These are phyloP conservation scores for Leistus spinibarbis DNA, from an alignment of 2,888 invertebrate genomes.

Conservation along the genomic window DNA sequence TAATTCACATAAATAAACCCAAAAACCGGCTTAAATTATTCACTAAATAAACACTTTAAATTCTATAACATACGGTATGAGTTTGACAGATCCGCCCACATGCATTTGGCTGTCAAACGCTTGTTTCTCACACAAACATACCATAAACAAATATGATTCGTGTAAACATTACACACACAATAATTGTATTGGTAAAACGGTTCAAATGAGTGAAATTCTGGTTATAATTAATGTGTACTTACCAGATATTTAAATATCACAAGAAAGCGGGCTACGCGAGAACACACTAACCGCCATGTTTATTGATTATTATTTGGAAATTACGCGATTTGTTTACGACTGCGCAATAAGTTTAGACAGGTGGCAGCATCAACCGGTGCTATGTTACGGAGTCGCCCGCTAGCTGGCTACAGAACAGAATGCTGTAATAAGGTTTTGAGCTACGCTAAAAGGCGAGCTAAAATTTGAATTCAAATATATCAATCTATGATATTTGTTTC, in stretches of 20 bases:
- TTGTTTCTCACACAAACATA: background rate
- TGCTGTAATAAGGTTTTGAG: background rate
- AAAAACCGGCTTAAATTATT: conserved; percentile 8
- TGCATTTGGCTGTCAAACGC: conserved; percentile 44
- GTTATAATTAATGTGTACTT: conserved; percentile 44
- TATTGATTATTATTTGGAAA: conserved; percentile 53
- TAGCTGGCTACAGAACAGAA: background rate
- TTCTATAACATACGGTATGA: conserved; percentile 44
- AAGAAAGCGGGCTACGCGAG: conserved; percentile 49
- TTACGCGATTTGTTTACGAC: conserved; percentile 25
- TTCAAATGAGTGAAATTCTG: background rate
- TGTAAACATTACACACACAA: background rate
- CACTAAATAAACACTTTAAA: conserved; percentile 30
- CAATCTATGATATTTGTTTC: background rate
- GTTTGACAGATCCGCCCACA: conserved; percentile 57
- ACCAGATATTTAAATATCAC: conserved; percentile 52
- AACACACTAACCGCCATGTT: conserved; percentile 55
- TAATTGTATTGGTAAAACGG: background rate
- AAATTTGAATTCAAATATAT: background rate
- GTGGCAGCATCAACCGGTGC: conserved; percentile 15
- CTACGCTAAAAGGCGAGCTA: background rate
- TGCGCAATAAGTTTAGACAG: conserved; percentile 22
- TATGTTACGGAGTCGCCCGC: background rate
- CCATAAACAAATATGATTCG: background rate
- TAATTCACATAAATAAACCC: background rate